Conservation (phyloP, 2,888 invertebrate genomes). For the Synanthedon vespiformis region DNA sequence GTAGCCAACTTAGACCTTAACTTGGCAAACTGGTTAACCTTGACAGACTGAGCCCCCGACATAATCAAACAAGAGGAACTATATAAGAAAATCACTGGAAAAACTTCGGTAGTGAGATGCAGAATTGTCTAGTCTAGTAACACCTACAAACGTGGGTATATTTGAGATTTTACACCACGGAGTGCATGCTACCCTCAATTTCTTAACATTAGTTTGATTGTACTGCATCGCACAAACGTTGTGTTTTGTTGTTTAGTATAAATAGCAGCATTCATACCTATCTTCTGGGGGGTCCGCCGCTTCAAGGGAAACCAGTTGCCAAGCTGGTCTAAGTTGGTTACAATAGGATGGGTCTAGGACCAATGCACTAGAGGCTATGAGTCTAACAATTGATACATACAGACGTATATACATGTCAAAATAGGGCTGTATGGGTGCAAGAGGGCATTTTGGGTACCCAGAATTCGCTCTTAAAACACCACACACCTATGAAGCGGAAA, state of each 20-base stretch:
- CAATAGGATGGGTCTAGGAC: too few species aligned
- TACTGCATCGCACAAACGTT: neutral
- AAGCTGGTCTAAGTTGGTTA: neutral
- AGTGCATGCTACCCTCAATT: too few species aligned
- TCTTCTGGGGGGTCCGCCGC: neutral
- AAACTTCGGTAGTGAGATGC: neutral
- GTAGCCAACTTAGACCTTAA: neutral
- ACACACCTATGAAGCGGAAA: too few species aligned
- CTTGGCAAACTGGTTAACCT: conserved; percentile 1
- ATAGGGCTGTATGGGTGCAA: too few species aligned
- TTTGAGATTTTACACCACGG: too few species aligned
- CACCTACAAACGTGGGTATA: too few species aligned
- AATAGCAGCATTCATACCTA: neutral
- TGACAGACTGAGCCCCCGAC: neutral
- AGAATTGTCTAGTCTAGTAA: neutral
- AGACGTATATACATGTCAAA: too few species aligned
- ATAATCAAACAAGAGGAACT: neutral
- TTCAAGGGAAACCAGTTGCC: neutral
- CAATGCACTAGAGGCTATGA: too few species aligned
- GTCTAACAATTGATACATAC: too few species aligned
- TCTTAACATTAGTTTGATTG: too few species aligned
- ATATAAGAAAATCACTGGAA: neutral
- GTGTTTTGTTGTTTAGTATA: neutral
- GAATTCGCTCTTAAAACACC: too few species aligned
- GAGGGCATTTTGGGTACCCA: too few species aligned